Conservation (phyloP, 2,888 invertebrate species). For the Drosophila monieri region DNA sequence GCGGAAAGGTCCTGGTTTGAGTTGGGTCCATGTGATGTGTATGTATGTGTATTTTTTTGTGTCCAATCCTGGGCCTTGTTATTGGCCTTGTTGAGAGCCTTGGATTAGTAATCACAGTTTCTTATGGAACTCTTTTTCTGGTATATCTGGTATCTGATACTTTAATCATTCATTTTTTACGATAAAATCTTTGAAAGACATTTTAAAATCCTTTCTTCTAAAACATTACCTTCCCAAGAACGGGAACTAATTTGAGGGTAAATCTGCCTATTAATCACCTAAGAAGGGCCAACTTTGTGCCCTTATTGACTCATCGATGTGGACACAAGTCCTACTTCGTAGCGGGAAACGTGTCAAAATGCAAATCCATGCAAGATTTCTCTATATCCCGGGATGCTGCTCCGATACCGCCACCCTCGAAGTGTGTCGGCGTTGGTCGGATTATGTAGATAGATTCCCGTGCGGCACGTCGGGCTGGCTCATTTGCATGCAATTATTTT, state of each 20-base stretch:
- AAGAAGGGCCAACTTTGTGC: not conserved
- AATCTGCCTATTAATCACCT: not conserved
- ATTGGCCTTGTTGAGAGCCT: too few relatives aligned
- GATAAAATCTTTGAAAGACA: too few relatives aligned
- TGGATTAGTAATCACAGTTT: too few relatives aligned
- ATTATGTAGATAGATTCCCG: constrained; percentile 41
- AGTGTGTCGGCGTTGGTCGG: not conserved
- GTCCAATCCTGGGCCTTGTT: too few relatives aligned
- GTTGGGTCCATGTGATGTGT: too few relatives aligned
- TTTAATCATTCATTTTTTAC: too few relatives aligned
- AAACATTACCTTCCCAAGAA: not conserved
- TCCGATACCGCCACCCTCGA: not conserved
- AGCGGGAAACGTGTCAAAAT: constrained; percentile 39
- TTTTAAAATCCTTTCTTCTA: too few relatives aligned
- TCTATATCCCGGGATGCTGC: constrained; percentile 5
- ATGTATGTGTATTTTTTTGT: too few relatives aligned
- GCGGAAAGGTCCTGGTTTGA: too few relatives aligned
- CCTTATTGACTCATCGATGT: constrained; percentile 6
- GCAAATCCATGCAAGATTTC: constrained; percentile 32
- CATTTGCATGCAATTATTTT: constrained; percentile 73
- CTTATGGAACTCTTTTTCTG: too few relatives aligned
- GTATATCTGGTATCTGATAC: too few relatives aligned
- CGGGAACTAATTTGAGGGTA: too few relatives aligned
- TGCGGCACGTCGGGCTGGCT: constrained; percentile 43
- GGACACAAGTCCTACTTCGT: constrained; percentile 1